phyloP scores from a whole-genome alignment of 2,113 vertebrate genomes.

The Speoplatyrhinus poulsoni region DNA sequence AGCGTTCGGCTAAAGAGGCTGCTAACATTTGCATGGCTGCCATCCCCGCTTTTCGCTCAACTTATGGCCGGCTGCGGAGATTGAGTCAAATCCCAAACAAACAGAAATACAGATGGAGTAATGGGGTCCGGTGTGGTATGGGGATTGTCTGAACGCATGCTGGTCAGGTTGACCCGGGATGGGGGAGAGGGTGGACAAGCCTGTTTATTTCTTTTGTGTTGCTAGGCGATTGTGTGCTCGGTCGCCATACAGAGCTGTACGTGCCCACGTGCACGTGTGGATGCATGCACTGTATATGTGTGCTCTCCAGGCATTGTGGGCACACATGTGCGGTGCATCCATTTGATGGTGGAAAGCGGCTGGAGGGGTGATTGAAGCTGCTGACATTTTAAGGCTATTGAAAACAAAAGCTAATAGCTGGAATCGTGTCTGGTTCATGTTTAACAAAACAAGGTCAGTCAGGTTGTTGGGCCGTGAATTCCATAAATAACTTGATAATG shows the following conservation, averaged over 20 bases:
- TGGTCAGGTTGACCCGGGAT: conserved; percentile 18
- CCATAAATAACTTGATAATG: conserved; percentile 99
- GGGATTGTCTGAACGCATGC: conserved; percentile 19
- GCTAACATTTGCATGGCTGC: conserved; percentile 54
- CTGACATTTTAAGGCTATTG: conserved; percentile 94
- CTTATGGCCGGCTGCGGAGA: conserved; percentile 48
- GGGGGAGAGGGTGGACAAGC: background rate
- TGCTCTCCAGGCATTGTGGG: conserved; percentile 13
- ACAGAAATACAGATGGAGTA: conserved; percentile 56
- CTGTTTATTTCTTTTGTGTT: conserved; percentile 23
- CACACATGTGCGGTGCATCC: conserved; percentile 43
- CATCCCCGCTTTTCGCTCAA: conserved; percentile 25
- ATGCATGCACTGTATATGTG: background rate
- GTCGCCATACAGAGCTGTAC: background rate
- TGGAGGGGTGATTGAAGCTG: conserved; percentile 91
- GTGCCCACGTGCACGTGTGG: conserved; percentile 2
- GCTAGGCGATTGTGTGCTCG: background rate
- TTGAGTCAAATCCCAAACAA: conserved; percentile 55
- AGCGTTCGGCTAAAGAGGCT: conserved; percentile 56
- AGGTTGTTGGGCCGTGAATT: conserved; percentile 92
- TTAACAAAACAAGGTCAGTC: conserved; percentile 98
- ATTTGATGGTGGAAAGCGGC: conserved; percentile 61
- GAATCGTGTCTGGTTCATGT: conserved; percentile 98
- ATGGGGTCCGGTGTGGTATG: conserved; percentile 40
- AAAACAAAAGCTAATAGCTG: conserved; percentile 94